Percentiles rank a stretch among this genome's conserved stretches.
phyloP scores from a whole-genome alignment of 2,888 invertebrate species.

The Arctia plantaginis region DNA sequence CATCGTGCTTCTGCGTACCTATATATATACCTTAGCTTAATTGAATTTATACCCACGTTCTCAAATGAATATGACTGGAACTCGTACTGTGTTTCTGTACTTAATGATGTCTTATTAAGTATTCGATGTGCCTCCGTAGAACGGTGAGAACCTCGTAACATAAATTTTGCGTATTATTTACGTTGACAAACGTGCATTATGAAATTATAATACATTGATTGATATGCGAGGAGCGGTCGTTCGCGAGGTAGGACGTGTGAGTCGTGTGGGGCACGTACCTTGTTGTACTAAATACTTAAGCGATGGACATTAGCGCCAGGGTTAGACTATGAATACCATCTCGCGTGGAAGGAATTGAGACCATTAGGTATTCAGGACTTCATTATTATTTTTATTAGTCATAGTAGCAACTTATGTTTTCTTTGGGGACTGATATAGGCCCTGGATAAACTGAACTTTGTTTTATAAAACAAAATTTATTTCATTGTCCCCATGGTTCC shows the following conservation, averaged over 20 bases:
- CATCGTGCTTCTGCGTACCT: slow-evolving; percentile 59
- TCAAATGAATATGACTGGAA: slow-evolving; percentile 82
- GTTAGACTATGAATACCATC: slow-evolving; percentile 39
- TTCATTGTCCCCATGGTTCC: neutral
- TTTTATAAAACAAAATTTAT: neutral
- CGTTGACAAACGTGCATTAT: slow-evolving; percentile 84
- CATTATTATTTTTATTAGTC: neutral
- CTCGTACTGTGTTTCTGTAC: slow-evolving; percentile 63
- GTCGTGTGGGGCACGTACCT: slow-evolving; percentile 49
- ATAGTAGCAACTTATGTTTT: neutral
- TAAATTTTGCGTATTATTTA: slow-evolving; percentile 87
- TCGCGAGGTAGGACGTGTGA: slow-evolving; percentile 73
- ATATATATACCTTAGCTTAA: slow-evolving; percentile 68
- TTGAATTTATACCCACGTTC: slow-evolving; percentile 84
- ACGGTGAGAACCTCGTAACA: slow-evolving; percentile 86
- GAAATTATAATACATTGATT: slow-evolving; percentile 84
- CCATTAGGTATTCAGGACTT: neutral
- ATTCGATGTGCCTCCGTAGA: slow-evolving; percentile 76
- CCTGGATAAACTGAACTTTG: neutral
- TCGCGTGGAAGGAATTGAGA: slow-evolving; percentile 29
- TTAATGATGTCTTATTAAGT: slow-evolving; percentile 75
- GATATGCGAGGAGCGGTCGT: slow-evolving; percentile 71
- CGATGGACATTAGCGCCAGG: slow-evolving; percentile 45
- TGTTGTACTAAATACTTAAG: slow-evolving; percentile 56
- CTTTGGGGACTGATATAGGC: no score